A percentile compares a stretch with the other conserved stretches of the same genome.
phyloP scores from a whole-genome alignment of 92 coral and sea anemone genomes.

The Porites evermanni region DNA sequence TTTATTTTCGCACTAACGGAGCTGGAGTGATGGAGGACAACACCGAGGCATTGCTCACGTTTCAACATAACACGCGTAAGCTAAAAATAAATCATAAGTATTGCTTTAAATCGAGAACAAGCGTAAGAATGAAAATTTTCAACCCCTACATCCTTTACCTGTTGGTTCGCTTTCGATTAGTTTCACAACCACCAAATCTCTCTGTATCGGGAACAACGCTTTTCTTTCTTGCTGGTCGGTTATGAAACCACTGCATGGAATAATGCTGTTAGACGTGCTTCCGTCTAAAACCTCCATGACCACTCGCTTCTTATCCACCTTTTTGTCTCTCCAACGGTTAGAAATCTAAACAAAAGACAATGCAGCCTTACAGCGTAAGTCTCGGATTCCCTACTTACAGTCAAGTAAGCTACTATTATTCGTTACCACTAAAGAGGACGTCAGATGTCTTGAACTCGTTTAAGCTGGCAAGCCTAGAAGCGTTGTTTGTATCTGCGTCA shows the following conservation, averaged over 20 bases:
- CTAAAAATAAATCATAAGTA: too few species aligned
- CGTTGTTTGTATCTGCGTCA: too few species aligned
- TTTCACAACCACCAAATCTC: constrained; percentile 54
- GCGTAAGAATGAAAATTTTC: too few species aligned
- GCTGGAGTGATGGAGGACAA: too few species aligned
- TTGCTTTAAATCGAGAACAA: too few species aligned
- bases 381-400: background rate
- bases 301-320: constrained; percentile 11
- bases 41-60: too few species aligned
- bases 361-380: background rate
- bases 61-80: too few species aligned
- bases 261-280: constrained; percentile 16
- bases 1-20: too few species aligned
- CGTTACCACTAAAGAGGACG: background rate
- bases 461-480: too few species aligned
- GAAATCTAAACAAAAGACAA: background rate
- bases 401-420: background rate
- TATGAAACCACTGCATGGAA: constrained; percentile 46
- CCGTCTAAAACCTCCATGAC: constrained; percentile 27
- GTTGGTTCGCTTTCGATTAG: background rate
- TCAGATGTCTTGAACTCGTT: too few species aligned
- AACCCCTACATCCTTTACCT: background rate
- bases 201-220: constrained; percentile 46
- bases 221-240: constrained; percentile 17
- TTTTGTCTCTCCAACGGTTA: constrained; percentile 5